phyloP scores from a whole-genome alignment of 2,113 vertebrate genomes.

The Lipophrys pholis region DNA sequence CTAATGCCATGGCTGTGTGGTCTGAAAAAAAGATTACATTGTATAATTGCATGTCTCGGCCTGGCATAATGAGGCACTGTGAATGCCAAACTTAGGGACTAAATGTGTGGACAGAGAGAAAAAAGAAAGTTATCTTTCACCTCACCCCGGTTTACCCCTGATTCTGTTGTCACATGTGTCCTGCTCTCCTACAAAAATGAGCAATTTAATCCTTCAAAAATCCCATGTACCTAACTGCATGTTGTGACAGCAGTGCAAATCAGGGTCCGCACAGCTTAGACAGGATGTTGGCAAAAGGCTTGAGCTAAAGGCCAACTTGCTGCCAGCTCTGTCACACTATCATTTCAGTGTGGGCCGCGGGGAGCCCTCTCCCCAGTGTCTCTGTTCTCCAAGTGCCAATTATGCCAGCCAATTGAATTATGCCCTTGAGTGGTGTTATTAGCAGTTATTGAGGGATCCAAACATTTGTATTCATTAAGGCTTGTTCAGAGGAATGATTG shows the following conservation, averaged over 20 bases:
- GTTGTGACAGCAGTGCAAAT: conserved; percentile 47
- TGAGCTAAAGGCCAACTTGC: conserved; percentile 50
- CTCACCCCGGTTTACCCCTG: not conserved
- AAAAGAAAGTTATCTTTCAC: conserved; percentile 6
- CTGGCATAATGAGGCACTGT: conserved; percentile 54
- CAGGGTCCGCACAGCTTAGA: conserved; percentile 39
- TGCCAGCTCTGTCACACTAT: conserved; percentile 58
- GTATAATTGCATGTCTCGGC: conserved; percentile 62
- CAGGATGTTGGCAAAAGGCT: conserved; percentile 59
- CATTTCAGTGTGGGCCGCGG: conserved; percentile 41
- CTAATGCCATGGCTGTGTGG: conserved; percentile 58
- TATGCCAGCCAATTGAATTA: conserved; percentile 70
- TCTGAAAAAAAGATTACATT: conserved; percentile 61
- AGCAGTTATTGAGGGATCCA: conserved; percentile 63
- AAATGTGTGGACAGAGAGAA: not conserved
- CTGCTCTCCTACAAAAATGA: too few species aligned
- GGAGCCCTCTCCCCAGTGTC: conserved; percentile 50
- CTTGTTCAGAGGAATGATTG: conserved; percentile 57
- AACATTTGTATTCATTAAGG: conserved; percentile 74
- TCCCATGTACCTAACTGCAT: conserved; percentile 13
- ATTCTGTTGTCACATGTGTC: conserved; percentile 14
- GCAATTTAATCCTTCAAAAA: conserved; percentile 16
- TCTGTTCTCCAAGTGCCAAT: conserved; percentile 68
- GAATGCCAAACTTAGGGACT: conserved; percentile 28
- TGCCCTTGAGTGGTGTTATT: conserved; percentile 70